A percentile compares a stretch with the other conserved stretches of the same genome.
Conservation (phyloP, 2,797 vertebrate genomes). For the Sebastes cheni region DNA sequence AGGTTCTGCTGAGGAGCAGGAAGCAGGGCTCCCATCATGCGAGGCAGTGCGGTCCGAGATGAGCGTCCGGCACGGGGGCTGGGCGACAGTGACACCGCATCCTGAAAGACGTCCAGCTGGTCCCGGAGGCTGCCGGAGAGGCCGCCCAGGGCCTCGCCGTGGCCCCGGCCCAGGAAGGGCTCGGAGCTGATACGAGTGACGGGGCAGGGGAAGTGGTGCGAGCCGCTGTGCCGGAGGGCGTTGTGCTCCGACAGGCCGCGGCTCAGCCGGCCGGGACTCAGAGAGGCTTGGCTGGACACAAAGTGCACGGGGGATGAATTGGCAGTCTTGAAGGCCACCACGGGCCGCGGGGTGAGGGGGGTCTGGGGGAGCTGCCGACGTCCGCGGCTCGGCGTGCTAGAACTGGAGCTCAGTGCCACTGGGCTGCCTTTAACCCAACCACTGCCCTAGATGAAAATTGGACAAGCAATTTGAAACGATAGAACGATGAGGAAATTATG, state of each 20-base stretch:
- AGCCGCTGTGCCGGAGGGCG: constrained; percentile 83
- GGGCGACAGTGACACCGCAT: constrained; percentile 68
- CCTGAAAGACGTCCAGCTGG: constrained; percentile 90
- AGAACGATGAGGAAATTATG: constrained; percentile 74
- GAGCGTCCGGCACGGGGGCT: constrained; percentile 84
- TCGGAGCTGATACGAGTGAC: constrained; percentile 90
- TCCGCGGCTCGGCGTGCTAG: constrained; percentile 90
- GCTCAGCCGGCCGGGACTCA: constrained; percentile 89
- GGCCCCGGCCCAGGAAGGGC: constrained; percentile 84
- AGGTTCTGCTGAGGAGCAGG: constrained; percentile 88
- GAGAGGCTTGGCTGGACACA: constrained; percentile 76
- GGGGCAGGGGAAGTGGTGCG: constrained; percentile 74
- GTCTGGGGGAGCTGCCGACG: constrained; percentile 97
- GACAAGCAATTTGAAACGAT: constrained; percentile 89
- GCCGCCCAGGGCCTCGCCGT: constrained; percentile 58
- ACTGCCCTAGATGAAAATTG: constrained; percentile 93
- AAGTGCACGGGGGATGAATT: constrained; percentile 93
- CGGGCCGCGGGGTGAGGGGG: constrained; percentile 91
- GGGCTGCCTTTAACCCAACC: constrained; percentile 92
- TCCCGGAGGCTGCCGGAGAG: constrained; percentile 77
- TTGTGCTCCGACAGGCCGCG: constrained; percentile 93
- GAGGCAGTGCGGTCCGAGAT: constrained; percentile 84
- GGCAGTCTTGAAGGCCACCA: constrained; percentile 94
- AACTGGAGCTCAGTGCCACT: constrained; percentile 88
- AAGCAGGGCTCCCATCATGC: constrained; percentile 84